Conservation (phyloP, 2,113 vertebrate species). For the Myotis davidii region DNA sequence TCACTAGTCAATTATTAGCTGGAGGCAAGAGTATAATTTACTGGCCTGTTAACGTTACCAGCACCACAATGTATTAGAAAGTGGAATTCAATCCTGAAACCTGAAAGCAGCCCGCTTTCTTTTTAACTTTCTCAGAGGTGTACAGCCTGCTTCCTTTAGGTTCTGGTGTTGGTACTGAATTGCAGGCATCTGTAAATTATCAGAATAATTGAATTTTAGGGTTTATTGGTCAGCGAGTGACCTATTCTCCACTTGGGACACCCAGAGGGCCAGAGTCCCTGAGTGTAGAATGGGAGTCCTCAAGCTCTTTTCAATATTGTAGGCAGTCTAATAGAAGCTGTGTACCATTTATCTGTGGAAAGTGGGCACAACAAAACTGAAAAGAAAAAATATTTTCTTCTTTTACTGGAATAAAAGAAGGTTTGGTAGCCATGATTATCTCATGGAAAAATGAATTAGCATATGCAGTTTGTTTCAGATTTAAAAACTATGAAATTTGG, state of each 20-base stretch:
- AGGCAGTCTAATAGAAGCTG: background rate
- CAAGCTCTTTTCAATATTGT: background rate
- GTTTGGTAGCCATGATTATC: background rate
- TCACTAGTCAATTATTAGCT: background rate
- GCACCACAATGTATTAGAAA: background rate
- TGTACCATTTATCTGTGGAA: background rate
- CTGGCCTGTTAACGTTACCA: background rate
- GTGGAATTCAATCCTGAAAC: background rate
- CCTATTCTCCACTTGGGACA: background rate
- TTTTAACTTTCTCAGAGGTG: background rate
- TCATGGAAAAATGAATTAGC: background rate
- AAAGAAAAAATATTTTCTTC: background rate
- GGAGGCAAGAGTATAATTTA: background rate
- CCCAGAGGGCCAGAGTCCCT: background rate
- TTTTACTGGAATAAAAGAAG: background rate
- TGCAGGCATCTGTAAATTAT: background rate
- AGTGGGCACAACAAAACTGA: background rate
- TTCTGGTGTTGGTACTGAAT: background rate
- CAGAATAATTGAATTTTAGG: background rate
- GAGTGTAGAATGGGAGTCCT: background rate
- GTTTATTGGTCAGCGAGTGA: conserved; percentile 7
- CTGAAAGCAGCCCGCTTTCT: background rate
- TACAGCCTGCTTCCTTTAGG: background rate
- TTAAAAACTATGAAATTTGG: background rate
- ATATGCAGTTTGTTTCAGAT: background rate